Conservation (phyloP, 1,140 invertebrate species). For the Neomicropteryx cornuta region DNA sequence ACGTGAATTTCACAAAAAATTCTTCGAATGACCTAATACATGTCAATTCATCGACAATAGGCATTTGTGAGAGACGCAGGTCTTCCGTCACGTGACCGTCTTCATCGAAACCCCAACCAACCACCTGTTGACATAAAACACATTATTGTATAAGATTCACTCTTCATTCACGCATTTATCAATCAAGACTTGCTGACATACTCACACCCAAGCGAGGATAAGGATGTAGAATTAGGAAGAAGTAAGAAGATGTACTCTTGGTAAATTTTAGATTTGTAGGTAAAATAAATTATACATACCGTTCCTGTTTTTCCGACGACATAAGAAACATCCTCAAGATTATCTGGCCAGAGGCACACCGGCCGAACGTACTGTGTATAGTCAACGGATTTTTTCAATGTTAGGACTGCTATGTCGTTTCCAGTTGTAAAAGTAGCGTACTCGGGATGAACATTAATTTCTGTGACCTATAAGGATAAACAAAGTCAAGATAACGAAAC, state of each 20-base stretch:
- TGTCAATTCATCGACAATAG: slow-evolving; percentile 39
- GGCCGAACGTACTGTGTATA: slow-evolving; percentile 42
- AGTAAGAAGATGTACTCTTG: no score
- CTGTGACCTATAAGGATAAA: slow-evolving; percentile 28
- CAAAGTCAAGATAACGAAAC: no score
- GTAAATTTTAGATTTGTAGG: no score
- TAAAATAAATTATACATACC: slow-evolving; percentile 19
- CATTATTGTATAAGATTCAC: no score
- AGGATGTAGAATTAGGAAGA: no score
- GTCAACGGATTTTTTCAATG: slow-evolving; percentile 31
- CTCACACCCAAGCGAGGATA: no score
- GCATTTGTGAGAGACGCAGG: slow-evolving; percentile 40
- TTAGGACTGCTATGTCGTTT: slow-evolving; percentile 45
- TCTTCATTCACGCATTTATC: no score
- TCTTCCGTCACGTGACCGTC: slow-evolving; percentile 37
- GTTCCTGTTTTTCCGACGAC: slow-evolving; percentile 37
- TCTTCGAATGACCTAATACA: slow-evolving; percentile 44
- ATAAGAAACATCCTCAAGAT: slow-evolving; percentile 27
- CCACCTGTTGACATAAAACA: slow-evolving; percentile 35
- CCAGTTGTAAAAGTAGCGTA: slow-evolving; percentile 43
- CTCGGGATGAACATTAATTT: slow-evolving; percentile 43
- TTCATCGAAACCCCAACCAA: slow-evolving; percentile 53
- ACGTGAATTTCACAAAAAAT: slow-evolving; percentile 41
- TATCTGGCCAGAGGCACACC: slow-evolving; percentile 46
- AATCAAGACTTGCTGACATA: no score